phyloP scores from a whole-genome alignment of 2,888 invertebrate species.

The Chrysolina haemoptera region DNA sequence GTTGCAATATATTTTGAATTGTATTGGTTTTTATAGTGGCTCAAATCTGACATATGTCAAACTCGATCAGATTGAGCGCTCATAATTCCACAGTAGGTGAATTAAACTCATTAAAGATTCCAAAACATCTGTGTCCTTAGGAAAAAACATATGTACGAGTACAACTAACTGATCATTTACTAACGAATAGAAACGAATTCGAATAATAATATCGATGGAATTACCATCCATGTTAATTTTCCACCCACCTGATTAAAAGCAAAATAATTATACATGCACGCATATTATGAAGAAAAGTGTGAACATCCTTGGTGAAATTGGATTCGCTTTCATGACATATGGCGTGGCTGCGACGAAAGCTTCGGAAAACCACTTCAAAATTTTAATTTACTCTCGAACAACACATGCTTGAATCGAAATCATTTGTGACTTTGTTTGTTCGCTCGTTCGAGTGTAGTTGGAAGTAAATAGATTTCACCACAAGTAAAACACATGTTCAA shows the following conservation, averaged over 20 bases:
- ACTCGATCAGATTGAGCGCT: too few relatives aligned
- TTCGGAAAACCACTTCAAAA: not conserved
- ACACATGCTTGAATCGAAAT: slow-evolving; percentile 27
- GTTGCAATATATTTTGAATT: too few relatives aligned
- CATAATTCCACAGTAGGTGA: too few relatives aligned
- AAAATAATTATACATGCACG: not conserved
- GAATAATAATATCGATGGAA: not conserved
- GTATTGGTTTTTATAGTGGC: too few relatives aligned
- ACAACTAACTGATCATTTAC: too few relatives aligned
- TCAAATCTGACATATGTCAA: too few relatives aligned
- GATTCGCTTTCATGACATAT: slow-evolving; percentile 3
- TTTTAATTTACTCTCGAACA: slow-evolving; percentile 15
- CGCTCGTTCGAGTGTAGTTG: slow-evolving; percentile 15
- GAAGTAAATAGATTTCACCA: slow-evolving; percentile 40
- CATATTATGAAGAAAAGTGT: not conserved
- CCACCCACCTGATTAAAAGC: not conserved
- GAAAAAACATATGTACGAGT: not conserved
- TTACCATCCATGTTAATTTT: not conserved
- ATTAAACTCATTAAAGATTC: too few relatives aligned
- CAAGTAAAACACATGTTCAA: slow-evolving; percentile 47
- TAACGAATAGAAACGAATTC: too few relatives aligned
- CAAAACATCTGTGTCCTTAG: too few relatives aligned
- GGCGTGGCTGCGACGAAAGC: not conserved
- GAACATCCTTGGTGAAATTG: not conserved
- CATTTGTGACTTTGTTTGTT: slow-evolving; percentile 19